Evolutionary conservation across 2,888 invertebrate genomes (phyloP), one percentile per base, ranked within the genome.

Genomic region (Dicyrtomina minuta): DNA sequence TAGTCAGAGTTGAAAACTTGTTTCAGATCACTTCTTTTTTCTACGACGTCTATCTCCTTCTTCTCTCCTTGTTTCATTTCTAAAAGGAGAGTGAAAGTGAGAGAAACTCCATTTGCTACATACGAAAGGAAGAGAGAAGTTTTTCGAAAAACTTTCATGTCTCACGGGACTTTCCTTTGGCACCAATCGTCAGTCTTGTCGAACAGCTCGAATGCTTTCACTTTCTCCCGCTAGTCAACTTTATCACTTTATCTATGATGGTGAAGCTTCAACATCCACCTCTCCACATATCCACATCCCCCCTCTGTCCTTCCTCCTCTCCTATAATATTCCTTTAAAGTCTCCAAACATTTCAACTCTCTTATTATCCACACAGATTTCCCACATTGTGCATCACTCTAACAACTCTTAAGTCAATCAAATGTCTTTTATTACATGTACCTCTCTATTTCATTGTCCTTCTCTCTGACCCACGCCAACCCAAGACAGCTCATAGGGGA

Each of bases 61-160:
- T 26, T 15, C 12, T 15, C 8, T 55, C 1, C 59, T 27, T 17
- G 26, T 17, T n/a, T 17, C 59, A 39, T 6, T 5, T 4, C 5
- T 15, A n/a, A 22, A 27, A 27, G 41, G 41, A 59, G 39, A 59
- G 39, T 20, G 12, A 44, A 44, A 61, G 22, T 10, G n/a, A 46
- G 12, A 61, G 46, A 33, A 12, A 33, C 27, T 33, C 3, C 33
- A n/a, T n/a, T n/a, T n/a, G n/a, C 33, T 33, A 33, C 33, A 33
- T 33, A n/a, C n/a, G n/a, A n/a, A n/a, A n/a, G 5, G 46, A 10
- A 53, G 33, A 24, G 22, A 51, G 33, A 64, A 64, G 49, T 49
- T 64, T 64, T n/a, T n/a, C n/a, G 49, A 64, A 64, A 58, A 64
- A 64, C 51, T 51, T 53, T 64, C 53, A 49, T 20, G 46, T 64